Evolutionary conservation across 2,797 vertebrate genomes (phyloP), one percentile per base, ranked within the genome.

Genomic region (Tinamus major): DNA sequence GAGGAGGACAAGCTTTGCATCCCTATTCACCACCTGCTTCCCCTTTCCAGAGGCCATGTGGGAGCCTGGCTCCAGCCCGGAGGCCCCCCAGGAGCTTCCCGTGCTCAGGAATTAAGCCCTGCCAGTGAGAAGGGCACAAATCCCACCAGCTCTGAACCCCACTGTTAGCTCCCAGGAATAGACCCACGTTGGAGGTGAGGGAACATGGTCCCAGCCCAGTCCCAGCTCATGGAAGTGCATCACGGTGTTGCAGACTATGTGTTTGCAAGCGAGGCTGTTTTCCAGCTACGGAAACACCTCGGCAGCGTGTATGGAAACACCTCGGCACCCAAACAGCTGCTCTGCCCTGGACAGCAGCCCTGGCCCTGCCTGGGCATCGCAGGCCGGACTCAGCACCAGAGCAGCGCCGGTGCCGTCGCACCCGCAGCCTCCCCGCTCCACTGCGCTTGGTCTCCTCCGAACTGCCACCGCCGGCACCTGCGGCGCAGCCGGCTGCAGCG

Each of bases 151-250:
- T 21, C 58, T 35, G 20, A 8, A 23, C 21, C 56, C 58, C 33
- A 14, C 58, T 23, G 24, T 9, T 44, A 19, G 58, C 79, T 42
- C 23, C 62, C 75, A 83, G 61, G 3, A 63, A 53, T 51, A 24
- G 58, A 48, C 67, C 16, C 33, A 6, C 53, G 11, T 27, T 53
- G 51, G 26, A 27, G 49, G 27, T 9, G 15, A 17, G 31, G 53
- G 53, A 31, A 55, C 29, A 6, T 4, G 29, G 29, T 55, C 29
- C 16, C 27, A 53, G 51, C 51, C 51, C 21, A 13, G 51, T 53
- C 21, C 27, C 53, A 31, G 53, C 59, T 53, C 21, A 13, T 1
- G 39, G 78, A 49, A 42, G 46, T 0, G 1, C 0, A 0, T 10
- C 67, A 12, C 0, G 0, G 42, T 17, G 42, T 18, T 44, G 68